Evolutionary conservation across 2,888 invertebrate genomes (phyloP), one percentile per base, ranked within the genome.

Genomic region (Noctua pronuba): DNA sequence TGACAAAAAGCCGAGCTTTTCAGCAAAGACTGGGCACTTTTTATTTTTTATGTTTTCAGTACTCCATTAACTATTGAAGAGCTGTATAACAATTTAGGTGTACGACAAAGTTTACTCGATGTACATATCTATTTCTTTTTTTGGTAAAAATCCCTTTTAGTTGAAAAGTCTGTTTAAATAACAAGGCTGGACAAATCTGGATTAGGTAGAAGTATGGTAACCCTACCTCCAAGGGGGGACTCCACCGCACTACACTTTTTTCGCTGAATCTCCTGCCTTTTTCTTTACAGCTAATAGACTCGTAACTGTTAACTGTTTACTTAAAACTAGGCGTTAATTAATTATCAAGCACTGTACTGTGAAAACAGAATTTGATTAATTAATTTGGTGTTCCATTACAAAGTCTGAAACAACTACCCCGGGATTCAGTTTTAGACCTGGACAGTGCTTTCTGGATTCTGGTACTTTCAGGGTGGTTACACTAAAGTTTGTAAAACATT

Each of bases 251-350:
- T 65, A 73, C 77, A 65, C 65, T 21, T 66, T 79, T 49, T 84
- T 49, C 21, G 35, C 44, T 38, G n/a, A 67, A 86, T 83, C 86
- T 85, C 84, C 84, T 86, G 66, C 74, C 79, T 85, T 88, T 89
- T 90, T 86, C 75, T 76, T 83, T 62, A 83, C 65, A 76, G 68
- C 64, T 80, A 87, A 77, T 75, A 83, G 77, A 83, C 82, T 84
- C 72, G 74, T 76, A 81, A 83, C 83, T 83, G 81, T 68, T 76
- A 78, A 88, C 80, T 89, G 77, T 77, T 79, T 66, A 77, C 74
- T 81, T 80, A 55, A 81, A 87, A 83, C 77, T 71, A 88, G 88
- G 79, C 88, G 82, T 76, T 84, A 84, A 83, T 80, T 79, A 88
- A 85, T 82, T 87, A 87, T 60, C 60, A 70, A 71, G 65, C 16